Evolutionary conservation across 2,113 vertebrate genomes (phyloP).

Genomic region (Hippocampus guttulatus): DNA sequence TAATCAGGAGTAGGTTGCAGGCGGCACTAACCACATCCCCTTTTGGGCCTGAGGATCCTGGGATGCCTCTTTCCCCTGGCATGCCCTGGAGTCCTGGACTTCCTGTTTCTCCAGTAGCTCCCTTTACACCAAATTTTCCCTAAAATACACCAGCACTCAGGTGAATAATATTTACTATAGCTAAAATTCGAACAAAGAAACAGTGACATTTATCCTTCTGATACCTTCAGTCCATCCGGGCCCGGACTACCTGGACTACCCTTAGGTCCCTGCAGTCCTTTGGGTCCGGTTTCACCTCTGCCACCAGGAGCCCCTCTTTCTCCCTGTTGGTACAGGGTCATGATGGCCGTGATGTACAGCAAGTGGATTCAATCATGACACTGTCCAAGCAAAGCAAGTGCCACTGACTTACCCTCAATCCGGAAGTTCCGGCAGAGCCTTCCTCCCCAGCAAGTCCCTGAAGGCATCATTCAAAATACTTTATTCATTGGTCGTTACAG

Average conservation of each 20-base stretch:
- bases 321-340: constrained; percentile 71
- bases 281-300: constrained; percentile 84
- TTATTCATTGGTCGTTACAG: constrained; percentile 75
- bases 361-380: neutral
- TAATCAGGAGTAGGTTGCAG: neutral
- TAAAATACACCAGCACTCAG: constrained; percentile 38
- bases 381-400: neutral
- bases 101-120: constrained; percentile 82
- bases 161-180: neutral
- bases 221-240: constrained; percentile 89
- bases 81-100: constrained; percentile 91
- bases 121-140: constrained; percentile 85
- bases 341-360: neutral
- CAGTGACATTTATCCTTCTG: neutral
- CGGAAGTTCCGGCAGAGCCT: constrained; percentile 79
- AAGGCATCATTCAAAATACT: constrained; percentile 58
- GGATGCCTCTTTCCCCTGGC: constrained; percentile 92
- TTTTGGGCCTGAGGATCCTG: constrained; percentile 87
- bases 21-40: constrained; percentile 82
- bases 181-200: neutral
- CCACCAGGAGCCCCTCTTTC: constrained; percentile 94
- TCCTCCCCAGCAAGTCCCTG: constrained; percentile 92
- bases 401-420: constrained; percentile 79
- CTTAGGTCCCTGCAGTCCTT: constrained; percentile 85
- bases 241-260: constrained; percentile 88